A percentile compares a stretch with the other conserved stretches of the same genome.
phyloP scores from a whole-genome alignment of 2,797 vertebrate genomes.

The Phyllotis vaccarum region DNA sequence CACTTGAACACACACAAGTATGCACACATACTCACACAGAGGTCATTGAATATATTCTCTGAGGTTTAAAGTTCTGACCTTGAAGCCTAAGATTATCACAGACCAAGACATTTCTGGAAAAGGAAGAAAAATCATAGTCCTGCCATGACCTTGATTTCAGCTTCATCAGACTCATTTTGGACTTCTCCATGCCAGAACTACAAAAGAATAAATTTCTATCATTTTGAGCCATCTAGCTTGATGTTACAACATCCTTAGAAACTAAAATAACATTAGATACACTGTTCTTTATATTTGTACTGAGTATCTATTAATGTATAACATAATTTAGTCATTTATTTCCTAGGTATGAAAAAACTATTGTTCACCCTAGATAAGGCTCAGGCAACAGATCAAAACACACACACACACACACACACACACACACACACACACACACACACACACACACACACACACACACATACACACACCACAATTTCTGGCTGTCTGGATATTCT shows the following conservation, averaged over 20 bases:
- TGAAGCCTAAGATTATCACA: not conserved
- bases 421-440: too few species aligned
- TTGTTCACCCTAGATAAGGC: not conserved
- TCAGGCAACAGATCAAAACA: not conserved
- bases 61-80: not conserved
- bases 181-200: not conserved
- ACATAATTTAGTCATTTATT: not conserved
- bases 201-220: conserved; percentile 34
- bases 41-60: not conserved
- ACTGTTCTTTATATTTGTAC: not conserved
- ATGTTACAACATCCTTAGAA: not conserved
- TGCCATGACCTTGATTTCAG: not conserved
- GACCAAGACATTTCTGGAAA: not conserved
- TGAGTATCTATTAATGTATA: not conserved
- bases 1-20: not conserved
- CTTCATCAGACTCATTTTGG: not conserved
- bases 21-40: not conserved
- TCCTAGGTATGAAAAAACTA: not conserved
- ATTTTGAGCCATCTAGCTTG: not conserved
- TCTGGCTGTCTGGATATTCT: not conserved
- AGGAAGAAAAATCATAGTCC: not conserved
- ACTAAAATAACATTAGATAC: not conserved
- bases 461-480: not conserved
- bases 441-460: not conserved
- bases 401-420: not conserved